Evolutionary conservation across 2,113 vertebrate species (phyloP).

Genomic region (Patagioenas fasciata): DNA sequence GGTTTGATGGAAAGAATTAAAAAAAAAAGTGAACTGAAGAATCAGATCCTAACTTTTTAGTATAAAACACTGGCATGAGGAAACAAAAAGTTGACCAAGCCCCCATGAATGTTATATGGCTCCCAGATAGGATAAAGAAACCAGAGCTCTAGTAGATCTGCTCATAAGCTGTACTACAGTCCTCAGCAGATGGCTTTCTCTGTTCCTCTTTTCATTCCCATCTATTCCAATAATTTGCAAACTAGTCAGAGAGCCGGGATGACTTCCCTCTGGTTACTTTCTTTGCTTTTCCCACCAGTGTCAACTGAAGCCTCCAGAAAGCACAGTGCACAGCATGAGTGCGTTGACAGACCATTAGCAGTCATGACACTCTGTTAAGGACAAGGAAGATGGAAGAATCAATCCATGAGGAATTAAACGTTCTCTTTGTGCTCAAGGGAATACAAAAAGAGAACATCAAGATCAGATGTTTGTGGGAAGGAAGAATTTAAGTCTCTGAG

Average conservation of each 20-base stretch:
- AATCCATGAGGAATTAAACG: not conserved
- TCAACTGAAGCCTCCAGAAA: not conserved
- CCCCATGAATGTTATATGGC: accelerated
- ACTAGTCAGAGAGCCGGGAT: not conserved
- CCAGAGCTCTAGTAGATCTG: not conserved
- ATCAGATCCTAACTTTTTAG: not conserved
- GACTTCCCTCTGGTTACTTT: not conserved
- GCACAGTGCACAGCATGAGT: accelerated
- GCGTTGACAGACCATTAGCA: accelerated
- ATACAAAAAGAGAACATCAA: not conserved
- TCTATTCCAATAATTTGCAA: not conserved
- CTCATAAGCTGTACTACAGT: not conserved
- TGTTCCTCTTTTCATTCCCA: not conserved
- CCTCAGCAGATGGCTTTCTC: not conserved
- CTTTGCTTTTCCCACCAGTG: not conserved
- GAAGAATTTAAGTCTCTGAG: not conserved
- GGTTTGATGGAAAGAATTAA: not conserved
- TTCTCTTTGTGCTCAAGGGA: not conserved
- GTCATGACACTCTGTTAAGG: not conserved
- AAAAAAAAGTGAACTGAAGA: not conserved
- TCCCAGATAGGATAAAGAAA: not conserved
- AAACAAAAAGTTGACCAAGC: not conserved
- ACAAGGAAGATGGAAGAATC: not conserved
- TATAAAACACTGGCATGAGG: not conserved
- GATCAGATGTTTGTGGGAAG: not conserved